Evolutionary conservation across 2,888 invertebrate genomes (phyloP), one percentile per base, ranked within the genome.

Genomic region (Leptinotarsa peninsularis): DNA sequence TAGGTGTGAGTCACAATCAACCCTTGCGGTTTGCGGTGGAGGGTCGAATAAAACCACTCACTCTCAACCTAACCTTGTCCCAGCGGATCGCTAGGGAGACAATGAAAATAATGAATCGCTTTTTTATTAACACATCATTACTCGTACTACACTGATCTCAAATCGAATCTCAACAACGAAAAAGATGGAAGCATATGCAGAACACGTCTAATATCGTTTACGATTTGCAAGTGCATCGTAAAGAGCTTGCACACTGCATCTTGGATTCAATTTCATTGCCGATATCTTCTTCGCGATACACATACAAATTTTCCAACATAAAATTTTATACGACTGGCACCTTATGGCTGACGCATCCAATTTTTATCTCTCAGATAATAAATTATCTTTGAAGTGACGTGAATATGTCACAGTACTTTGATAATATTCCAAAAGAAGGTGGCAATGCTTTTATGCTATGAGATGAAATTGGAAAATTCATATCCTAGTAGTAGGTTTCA

Each of bases 191-290:
- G 54, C 63, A 69, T 63, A 79, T 79, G 79, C 80, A 78, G 77
- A 79, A 78, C 81, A 79, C 76, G 79, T 78, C 77, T 77, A 80
- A 80, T 77, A 76, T 74, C 81, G 78, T 81, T 80, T 80, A 80
- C 79, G 78, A 80, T 76, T 78, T 76, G 78, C 69, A 76, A 78
- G 72, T 70, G 73, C 77, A 72, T 73, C 73, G 71, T 78, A 77
- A 80, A 80, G 58, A 75, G 76, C 74, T 72, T 74, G 76, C 76
- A 75, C 70, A 60, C 69, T 76, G 73, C 60, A 76, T 74, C 73
- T 52, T 58, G 67, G 74, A 79, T 80, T 80, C 80, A 80, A 79
- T 80, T 79, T 78, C 78, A 79, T 79, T 78, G 79, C 74, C 71
- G 73, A 76, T 76, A 78, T 79, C 72, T 72, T 72, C 69, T 74